Percentiles rank a stretch among this genome's conserved stretches.
These are phyloP conservation scores for Sclerurus mexicanus DNA, from an alignment of 2,113 vertebrate genomes.

Conservation along the genomic window DNA sequence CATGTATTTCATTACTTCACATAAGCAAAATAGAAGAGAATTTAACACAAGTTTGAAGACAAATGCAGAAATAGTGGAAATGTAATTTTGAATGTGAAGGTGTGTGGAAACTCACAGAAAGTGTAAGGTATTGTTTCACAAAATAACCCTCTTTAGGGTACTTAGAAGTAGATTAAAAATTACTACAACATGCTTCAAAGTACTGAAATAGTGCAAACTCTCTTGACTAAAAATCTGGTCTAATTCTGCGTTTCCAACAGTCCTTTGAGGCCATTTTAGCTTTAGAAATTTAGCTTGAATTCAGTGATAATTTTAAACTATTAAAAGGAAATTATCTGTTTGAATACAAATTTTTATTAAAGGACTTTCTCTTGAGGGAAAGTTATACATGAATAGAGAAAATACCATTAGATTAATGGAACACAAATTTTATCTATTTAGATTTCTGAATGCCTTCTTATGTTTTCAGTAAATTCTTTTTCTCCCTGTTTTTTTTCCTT, in stretches of 20 bases:
- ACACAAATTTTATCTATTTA: not conserved
- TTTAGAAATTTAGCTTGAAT: not conserved
- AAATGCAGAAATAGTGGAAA: not conserved
- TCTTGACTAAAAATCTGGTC: not conserved
- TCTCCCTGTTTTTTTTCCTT: not conserved
- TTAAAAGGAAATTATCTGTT: not conserved
- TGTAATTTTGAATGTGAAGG: not conserved
- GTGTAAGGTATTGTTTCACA: rapidly evolving
- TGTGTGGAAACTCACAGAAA: not conserved
- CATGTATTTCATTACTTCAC: not conserved
- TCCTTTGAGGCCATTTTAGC: not conserved
- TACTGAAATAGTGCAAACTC: not conserved
- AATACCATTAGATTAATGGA: not conserved
- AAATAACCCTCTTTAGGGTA: not conserved
- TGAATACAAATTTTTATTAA: not conserved
- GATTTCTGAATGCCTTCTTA: not conserved
- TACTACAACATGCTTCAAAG: not conserved
- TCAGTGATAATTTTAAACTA: not conserved
- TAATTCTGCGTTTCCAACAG: not conserved
- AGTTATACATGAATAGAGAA: not conserved
- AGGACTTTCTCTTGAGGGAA: not conserved
- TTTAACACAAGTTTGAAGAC: not conserved
- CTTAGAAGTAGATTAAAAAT: not conserved
- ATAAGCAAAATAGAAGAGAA: not conserved
- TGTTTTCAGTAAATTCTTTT: not conserved